Evolutionary conservation across 2,888 invertebrate species (phyloP).

Genomic region (Callosobruchus maculatus): DNA sequence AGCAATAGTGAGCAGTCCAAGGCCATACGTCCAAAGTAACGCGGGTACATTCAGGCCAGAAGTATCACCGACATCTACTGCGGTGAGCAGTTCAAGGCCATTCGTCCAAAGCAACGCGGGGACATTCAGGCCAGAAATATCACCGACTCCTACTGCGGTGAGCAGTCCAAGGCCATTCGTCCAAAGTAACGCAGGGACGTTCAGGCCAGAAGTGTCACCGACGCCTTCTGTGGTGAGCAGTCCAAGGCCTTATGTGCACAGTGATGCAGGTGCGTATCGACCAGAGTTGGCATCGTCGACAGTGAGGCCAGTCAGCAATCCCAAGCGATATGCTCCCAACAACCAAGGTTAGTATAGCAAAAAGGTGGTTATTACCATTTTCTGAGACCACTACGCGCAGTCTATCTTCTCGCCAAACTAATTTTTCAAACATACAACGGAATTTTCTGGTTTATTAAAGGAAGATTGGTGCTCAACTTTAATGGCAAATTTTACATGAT

Average conservation of each 20-base stretch:
- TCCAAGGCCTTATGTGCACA: neutral
- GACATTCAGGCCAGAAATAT: too few relatives aligned
- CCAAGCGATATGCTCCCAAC: neutral
- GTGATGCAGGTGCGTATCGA: neutral
- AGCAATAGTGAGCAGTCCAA: neutral
- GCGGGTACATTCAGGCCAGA: neutral
- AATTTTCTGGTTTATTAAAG: too few relatives aligned
- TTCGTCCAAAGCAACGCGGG: too few relatives aligned
- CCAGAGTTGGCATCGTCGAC: neutral
- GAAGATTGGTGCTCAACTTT: too few relatives aligned
- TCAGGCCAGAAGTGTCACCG: too few relatives aligned
- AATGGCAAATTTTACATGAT: too few relatives aligned
- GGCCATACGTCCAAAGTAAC: neutral
- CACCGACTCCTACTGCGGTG: neutral
- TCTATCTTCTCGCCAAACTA: too few relatives aligned
- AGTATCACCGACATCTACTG: neutral
- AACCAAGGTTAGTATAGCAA: neutral
- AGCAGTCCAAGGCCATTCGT: neutral
- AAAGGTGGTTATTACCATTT: too few relatives aligned
- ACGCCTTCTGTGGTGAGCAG: too few relatives aligned
- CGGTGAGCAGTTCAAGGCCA: too few relatives aligned
- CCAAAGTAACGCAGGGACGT: neutral
- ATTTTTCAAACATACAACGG: too few relatives aligned
- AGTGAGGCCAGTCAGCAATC: neutral
- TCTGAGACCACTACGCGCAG: too few relatives aligned